Evolutionary conservation across 2,888 invertebrate genomes (phyloP), one percentile per base, ranked within the genome.

Genomic region (Stramonita haemastoma): DNA sequence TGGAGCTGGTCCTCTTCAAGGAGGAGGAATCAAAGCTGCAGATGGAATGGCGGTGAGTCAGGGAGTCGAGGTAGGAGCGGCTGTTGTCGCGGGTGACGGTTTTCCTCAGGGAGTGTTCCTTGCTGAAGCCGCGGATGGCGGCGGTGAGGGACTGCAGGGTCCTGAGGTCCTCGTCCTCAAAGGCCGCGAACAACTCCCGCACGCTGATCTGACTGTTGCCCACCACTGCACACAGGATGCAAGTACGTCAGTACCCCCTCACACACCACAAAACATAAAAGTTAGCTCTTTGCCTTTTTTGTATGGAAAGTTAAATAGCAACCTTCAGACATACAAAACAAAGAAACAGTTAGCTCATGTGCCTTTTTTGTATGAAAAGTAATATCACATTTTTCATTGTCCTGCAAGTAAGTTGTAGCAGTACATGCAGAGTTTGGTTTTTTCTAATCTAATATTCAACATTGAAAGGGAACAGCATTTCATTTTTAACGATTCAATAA

Each of bases 61-160:
- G 84, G 15, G 86, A 73, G 26, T 87, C 83, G 6, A 94, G 89
- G 8, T 89, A 56, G 2, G 93, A 83, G 13, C 87, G 87, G 87
- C 92, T 93, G 86, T 86, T 92, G 87, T 94, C 94, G 22, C 91
- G 90, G n/a, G 91, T 93, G 70, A 79, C 70, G 77, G 93, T 90
- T 29, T 81, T 91, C 83, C 89, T 91, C 26, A 94, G 91, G 79
- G 91, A 92, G 22, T 90, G 88, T 36, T 90, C 85, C 56, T 91
- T 91, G 89, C 93, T 92, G 91, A 94, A 94, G 36, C 90, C 89
- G 85, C 92, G 91, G 66, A 94, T 93, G 29, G 93, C 92, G 57
- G 92, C 56, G 17, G 93, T 92, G 22, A 94, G 89, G 77, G 90
- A 90, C n/a, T 92, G 89, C 81, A 94, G 89, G 17, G 90, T 91